phyloP scores from a whole-genome alignment of 2,113 vertebrate genomes.

The Tricholaema leucomelas region DNA sequence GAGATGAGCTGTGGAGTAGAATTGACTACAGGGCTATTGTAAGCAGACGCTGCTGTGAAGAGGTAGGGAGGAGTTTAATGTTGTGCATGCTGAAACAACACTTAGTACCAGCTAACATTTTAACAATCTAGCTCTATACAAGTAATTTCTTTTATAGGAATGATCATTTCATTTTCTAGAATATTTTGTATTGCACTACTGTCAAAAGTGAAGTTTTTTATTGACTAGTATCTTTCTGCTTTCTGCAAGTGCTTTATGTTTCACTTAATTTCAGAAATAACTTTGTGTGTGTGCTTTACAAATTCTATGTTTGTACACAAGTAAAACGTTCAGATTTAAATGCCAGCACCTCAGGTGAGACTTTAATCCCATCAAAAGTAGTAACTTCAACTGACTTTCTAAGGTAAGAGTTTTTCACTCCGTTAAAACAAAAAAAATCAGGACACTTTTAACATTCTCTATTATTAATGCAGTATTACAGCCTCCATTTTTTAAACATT shows the following conservation, averaged over 20 bases:
- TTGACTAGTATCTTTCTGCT: neutral
- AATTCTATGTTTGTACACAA: neutral
- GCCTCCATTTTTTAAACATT: neutral
- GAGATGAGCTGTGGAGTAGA: slow-evolving; percentile 90
- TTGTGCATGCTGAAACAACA: neutral
- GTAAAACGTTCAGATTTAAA: neutral
- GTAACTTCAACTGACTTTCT: neutral
- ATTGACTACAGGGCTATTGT: slow-evolving; percentile 92
- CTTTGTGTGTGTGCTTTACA: neutral
- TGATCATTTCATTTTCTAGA: neutral
- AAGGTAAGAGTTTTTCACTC: neutral
- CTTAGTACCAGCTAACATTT: neutral
- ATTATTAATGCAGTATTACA: neutral
- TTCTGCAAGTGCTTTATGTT: neutral
- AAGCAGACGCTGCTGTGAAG: slow-evolving; percentile 93
- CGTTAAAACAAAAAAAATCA: neutral
- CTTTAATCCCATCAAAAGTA: neutral
- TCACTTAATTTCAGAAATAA: neutral
- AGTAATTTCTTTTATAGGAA: neutral
- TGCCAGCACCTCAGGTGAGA: neutral
- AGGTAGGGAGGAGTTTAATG: slow-evolving; percentile 79
- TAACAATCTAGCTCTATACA: neutral
- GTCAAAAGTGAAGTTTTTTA: neutral
- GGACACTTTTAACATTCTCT: neutral
- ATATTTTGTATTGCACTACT: neutral